Percentiles rank a stretch among this genome's conserved stretches.
Conservation (phyloP, 2,797 vertebrate species). For the Alosa sapidissima region DNA sequence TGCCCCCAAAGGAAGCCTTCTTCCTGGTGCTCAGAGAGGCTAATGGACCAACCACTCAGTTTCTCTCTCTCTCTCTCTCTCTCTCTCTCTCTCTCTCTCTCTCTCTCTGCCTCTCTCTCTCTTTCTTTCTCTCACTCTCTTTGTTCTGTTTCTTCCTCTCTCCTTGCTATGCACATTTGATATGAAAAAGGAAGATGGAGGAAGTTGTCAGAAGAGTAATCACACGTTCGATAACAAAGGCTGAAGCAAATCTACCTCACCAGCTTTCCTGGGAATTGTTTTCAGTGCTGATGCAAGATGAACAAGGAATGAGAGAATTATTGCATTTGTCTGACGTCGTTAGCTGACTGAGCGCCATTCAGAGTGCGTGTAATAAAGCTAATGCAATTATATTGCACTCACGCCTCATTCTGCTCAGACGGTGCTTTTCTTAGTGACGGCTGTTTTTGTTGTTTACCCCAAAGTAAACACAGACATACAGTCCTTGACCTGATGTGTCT, state of each 20-base stretch:
- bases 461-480: neutral
- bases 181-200: neutral
- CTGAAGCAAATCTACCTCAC: neutral
- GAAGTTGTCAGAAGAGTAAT: neutral
- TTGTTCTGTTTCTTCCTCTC: neutral
- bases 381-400: conserved; percentile 17
- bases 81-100: neutral
- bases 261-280: neutral
- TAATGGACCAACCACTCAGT: conserved; percentile 15
- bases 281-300: neutral
- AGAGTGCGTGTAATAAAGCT: neutral
- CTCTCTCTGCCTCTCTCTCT: neutral
- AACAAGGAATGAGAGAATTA: conserved; percentile 29
- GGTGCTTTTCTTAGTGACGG: conserved; percentile 1
- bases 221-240: neutral
- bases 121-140: neutral
- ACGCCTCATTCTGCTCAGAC: conserved; percentile 34
- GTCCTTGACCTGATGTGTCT: neutral
- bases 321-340: conserved; percentile 29
- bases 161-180: conserved; percentile 9
- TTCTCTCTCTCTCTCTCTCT: neutral
- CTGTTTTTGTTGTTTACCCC: conserved; percentile 17
- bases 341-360: conserved; percentile 14
- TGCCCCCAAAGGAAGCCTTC: neutral
- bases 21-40: conserved; percentile 9